Evolutionary conservation across 1,140 invertebrate genomes (phyloP).

Genomic region (Lepidostoma basale): DNA sequence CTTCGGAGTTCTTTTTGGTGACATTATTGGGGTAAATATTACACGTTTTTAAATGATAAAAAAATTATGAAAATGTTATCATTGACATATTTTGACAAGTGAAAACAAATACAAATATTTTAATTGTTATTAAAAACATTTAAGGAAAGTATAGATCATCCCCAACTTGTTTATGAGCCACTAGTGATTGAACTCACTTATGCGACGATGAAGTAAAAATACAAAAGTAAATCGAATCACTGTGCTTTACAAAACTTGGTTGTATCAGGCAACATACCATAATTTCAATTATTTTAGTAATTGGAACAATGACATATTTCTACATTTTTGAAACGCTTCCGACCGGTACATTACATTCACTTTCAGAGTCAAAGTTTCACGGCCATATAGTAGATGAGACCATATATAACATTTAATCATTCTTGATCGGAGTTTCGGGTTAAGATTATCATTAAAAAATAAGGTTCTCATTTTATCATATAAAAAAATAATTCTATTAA

Average conservation of each 20-base stretch:
- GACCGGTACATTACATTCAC: no score
- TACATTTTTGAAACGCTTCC: not conserved
- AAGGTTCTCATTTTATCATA: not conserved
- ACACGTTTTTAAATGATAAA: not conserved
- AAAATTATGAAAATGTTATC: not conserved
- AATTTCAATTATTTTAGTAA: not conserved
- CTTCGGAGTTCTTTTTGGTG: conserved; percentile 79
- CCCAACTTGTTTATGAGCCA: not conserved
- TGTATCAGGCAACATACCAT: not conserved
- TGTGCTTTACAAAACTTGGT: no score
- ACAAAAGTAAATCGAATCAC: no score
- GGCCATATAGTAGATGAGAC: no score
- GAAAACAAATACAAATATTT: not conserved
- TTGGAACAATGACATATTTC: not conserved
- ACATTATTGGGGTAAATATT: conserved; percentile 69
- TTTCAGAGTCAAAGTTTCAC: no score
- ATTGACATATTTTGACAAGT: not conserved
- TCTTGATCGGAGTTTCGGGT: no score
- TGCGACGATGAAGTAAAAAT: no score
- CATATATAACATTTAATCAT: no score
- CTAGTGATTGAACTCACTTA: no score
- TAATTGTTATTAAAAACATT: not conserved
- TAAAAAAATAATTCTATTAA: not conserved
- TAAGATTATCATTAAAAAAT: no score
- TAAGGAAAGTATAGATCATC: not conserved